These are phyloP conservation scores for Tribolium madens DNA, from an alignment of 1,140 invertebrate species.

Conservation along the genomic window DNA sequence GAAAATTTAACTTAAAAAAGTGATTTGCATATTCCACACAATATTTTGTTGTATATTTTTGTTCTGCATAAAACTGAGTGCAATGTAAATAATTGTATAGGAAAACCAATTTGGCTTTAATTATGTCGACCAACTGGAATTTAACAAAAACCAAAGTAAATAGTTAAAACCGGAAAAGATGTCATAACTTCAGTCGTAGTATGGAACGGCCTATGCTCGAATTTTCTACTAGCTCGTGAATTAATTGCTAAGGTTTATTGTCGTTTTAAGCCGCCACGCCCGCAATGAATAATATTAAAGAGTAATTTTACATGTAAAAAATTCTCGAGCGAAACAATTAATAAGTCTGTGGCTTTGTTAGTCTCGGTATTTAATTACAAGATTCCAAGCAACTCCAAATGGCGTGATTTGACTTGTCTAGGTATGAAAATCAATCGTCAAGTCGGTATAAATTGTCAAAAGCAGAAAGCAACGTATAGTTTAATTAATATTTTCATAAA, in stretches of 20 bases:
- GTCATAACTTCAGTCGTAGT: not conserved
- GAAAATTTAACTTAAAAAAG: not conserved
- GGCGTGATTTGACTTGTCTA: conserved; percentile 5
- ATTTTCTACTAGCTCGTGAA: not conserved
- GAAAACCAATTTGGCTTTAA: not conserved
- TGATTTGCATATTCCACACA: not conserved
- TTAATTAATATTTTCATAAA: conserved; percentile 25
- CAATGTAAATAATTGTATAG: not conserved
- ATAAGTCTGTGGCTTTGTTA: not conserved
- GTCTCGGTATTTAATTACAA: not conserved
- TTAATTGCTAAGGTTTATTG: not conserved
- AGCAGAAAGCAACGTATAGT: not conserved
- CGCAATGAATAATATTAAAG: not conserved
- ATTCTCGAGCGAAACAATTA: not conserved
- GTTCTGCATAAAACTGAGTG: not conserved
- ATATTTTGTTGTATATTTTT: not conserved
- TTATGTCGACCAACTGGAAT: not conserved
- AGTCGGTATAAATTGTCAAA: not conserved
- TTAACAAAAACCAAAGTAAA: not conserved
- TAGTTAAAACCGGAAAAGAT: not conserved
- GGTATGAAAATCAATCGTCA: conserved; percentile 12
- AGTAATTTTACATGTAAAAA: not conserved
- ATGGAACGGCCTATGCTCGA: not conserved
- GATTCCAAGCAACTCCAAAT: not conserved
- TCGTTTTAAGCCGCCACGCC: not conserved